Base-by-base conservation (phyloP, 1,140 invertebrate species). In the Trypoxylus dichotomus region DNA sequence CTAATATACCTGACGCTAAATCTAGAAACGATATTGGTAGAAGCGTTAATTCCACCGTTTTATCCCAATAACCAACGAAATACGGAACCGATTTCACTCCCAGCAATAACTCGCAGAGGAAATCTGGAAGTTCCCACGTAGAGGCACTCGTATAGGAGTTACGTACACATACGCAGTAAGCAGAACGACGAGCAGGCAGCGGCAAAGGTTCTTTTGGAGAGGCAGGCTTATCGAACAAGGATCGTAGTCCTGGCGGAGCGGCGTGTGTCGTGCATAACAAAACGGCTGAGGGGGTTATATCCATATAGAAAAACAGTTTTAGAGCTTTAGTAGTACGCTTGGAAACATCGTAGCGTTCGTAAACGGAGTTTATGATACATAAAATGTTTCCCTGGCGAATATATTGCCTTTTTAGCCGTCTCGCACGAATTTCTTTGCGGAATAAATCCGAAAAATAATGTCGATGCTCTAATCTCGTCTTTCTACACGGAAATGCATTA, bases 241-340 rank as follows among this genome's bases (percentile, higher is more conserved):
- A 54, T 54, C 47, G 47, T 54, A 13, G 47, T 54, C 47, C 13
- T n/a, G 47, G 47, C 19, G 15, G 6, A n/a, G 47, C 19, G 15
- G 15, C 6, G 19, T 54, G 47, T 54, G 47, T 54, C 47, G 47
- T 54, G 47, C 47, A 54, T 54, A 54, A 54, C 47, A 54, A 54
- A 54, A 54, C 47, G 47, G 32, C 32, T n/a, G 47, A 54, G 47
- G 5, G 47, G 47, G 47, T 54, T 54, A 54, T 54, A 54, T 54
- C 47, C 47, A 54, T 54, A 54, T 54, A 54, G 47, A 54, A 54
- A 54, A 54, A 54, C 47, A 54, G 47, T 54, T 54, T 54, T 19
- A 54, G 47, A 54, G 47, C 47, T 54, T 54, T 54, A 54, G 47
- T 54, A 54, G 47, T 54, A 19, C 47, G 47, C 47, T 54, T 54